Percentiles rank a stretch among this genome's conserved stretches.
phyloP scores from a whole-genome alignment of 2,797 vertebrate species.

The Caiman crocodilus region DNA sequence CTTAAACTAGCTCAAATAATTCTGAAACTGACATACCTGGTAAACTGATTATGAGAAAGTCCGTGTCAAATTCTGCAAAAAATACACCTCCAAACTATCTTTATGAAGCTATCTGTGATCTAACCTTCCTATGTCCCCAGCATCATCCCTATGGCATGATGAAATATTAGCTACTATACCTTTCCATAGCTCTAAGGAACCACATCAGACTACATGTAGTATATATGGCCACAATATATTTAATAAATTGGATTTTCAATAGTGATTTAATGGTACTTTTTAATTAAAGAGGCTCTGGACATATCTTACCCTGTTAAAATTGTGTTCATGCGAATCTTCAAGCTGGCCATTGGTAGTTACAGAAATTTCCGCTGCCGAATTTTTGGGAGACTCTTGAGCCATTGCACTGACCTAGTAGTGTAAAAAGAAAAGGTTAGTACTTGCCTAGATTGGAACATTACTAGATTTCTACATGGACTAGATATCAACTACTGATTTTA shows the following conservation, averaged over 20 bases:
- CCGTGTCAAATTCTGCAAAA: not conserved
- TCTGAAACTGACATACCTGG: no score
- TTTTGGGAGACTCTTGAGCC: constrained; percentile 92
- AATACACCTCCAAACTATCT: not conserved
- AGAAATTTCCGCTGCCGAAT: constrained; percentile 94
- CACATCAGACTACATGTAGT: not conserved
- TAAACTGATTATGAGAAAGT: not conserved
- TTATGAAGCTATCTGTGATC: not conserved
- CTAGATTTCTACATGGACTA: not conserved
- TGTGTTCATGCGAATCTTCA: constrained; percentile 86
- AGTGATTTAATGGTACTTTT: not conserved
- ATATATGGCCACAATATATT: not conserved
- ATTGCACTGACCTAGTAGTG: constrained; percentile 83
- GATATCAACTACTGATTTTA: not conserved
- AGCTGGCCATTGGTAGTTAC: constrained; percentile 95
- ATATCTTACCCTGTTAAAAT: constrained; percentile 87
- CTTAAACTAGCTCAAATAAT: not conserved
- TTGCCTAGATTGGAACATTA: not conserved
- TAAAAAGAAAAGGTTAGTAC: constrained; percentile 10
- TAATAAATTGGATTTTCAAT: not conserved
- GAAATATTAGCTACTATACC: not conserved
- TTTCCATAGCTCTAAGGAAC: not conserved
- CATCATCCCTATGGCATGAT: no score
- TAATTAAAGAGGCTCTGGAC: constrained; percentile 13
- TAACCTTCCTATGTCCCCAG: not conserved